Evolutionary conservation across 1,140 invertebrate genomes (phyloP), one percentile per base, ranked within the genome.

Genomic region (Drosophila sulfurigaster): DNA sequence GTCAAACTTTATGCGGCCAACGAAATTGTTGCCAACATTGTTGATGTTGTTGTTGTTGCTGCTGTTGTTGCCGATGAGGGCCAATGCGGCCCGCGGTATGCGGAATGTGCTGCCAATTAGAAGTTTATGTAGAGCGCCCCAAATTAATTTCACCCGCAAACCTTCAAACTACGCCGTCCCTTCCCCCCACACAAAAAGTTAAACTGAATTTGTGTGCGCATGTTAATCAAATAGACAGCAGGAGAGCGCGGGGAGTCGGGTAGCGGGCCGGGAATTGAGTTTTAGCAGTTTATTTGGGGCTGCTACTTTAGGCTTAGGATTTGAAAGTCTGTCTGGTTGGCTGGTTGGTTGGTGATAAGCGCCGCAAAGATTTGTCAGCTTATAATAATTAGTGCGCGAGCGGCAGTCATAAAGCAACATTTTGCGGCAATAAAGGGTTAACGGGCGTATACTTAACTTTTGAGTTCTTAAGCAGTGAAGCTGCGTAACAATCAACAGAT

Each of bases 71-170:
- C 3, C 2, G 62, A 5, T 13, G 52, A 25, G 75, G 70, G 71
- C 67, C 70, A 75, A 78, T 78, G 82, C 65, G 78, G 78, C 81
- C 5, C 20, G 20, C 49, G 49, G 73, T 83, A 83, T 83, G 68
- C 77, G 78, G 81, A 85, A 89, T 88, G 81, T 78, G 85, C 78
- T 88, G 81, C 85, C 83, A 88, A 88, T 88, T 88, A 88, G 83
- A 88, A 88, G 83, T 88, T 87, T 89, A 88, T 88, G 81, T 78
- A 65, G 62, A 67, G 78, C 52, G 70, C 70, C 48, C 54, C 60
- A 68, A 88, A 88, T 89, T 88, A 88, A 88, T 88, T 88, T 88
- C 59, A 62, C 41, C 68, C 59, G 48, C 54, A 58, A 48, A 52
- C 41, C 15, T 16, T 41, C 11, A 4, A 7, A 38, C 4, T 10